These are phyloP conservation scores for Cossypha caffra DNA, from an alignment of 2,797 vertebrate genomes.

Conservation along the genomic window DNA sequence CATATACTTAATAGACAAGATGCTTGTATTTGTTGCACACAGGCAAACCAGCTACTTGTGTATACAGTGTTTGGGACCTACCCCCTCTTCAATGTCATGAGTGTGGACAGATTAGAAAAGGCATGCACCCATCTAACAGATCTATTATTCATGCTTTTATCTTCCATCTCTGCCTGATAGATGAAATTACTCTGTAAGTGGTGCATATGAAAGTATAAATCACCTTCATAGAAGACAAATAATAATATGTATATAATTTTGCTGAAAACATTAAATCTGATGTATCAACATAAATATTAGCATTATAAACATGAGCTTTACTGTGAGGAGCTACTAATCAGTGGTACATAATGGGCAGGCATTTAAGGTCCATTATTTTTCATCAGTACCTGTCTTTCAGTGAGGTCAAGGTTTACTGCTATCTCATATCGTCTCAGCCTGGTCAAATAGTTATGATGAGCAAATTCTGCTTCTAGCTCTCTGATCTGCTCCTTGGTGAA, in stretches of 20 bases:
- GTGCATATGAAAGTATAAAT: background rate
- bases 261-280: background rate
- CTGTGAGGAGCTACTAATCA: background rate
- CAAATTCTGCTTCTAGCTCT: conserved; percentile 98
- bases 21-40: background rate
- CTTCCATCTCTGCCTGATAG: background rate
- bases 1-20: background rate
- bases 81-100: background rate
- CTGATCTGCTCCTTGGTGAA: conserved; percentile 99
- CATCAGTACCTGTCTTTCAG: conserved; percentile 95
- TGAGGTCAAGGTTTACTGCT: conserved; percentile 98
- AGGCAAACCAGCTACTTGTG: background rate
- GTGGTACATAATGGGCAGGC: background rate
- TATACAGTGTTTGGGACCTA: background rate
- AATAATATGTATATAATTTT: background rate
- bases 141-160: background rate
- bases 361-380: background rate
- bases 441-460: conserved; percentile 99
- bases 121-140: background rate
- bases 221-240: background rate
- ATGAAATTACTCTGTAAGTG: background rate
- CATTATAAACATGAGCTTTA: background rate
- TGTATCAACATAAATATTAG: background rate
- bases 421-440: conserved; percentile 97
- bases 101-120: background rate